These are phyloP conservation scores for Harmothoe impar DNA, from an alignment of 2,888 invertebrate genomes.

Conservation along the genomic window DNA sequence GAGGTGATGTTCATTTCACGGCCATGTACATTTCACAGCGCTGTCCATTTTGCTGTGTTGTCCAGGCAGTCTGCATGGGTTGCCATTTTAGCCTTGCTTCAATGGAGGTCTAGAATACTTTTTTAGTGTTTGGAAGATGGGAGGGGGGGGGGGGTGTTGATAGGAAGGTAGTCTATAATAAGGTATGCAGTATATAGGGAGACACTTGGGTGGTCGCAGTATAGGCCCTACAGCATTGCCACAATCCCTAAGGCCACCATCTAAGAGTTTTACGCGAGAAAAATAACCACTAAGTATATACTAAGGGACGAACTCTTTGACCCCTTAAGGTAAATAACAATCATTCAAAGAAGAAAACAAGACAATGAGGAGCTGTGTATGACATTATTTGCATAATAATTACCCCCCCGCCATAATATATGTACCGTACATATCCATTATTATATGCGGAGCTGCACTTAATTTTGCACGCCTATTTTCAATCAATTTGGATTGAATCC, in stretches of 20 bases:
- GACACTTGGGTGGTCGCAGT: conserved; percentile 22
- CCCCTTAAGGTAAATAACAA: too few species aligned
- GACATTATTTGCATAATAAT: too few species aligned
- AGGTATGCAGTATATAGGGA: not conserved
- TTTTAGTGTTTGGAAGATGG: not conserved
- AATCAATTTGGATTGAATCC: too few species aligned
- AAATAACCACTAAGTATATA: not conserved
- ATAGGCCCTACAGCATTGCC: not conserved
- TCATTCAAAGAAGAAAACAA: too few species aligned
- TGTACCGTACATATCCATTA: too few species aligned
- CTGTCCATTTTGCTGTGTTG: not conserved
- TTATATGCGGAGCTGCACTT: too few species aligned
- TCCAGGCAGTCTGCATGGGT: not conserved
- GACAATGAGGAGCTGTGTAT: too few species aligned
- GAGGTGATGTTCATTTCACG: not conserved
- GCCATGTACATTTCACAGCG: not conserved
- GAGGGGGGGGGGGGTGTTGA: not conserved
- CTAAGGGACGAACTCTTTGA: too few species aligned
- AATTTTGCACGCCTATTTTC: too few species aligned
- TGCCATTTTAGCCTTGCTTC: not conserved
- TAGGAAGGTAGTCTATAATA: conserved; percentile 5
- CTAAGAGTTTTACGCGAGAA: not conserved
- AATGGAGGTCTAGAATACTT: not conserved
- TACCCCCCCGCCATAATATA: too few species aligned
- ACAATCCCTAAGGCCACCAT: not conserved